Percentiles rank a stretch among this genome's conserved stretches.
Evolutionary conservation across 1,140 invertebrate genomes (phyloP).

Genomic region (Brachystomella parvula): DNA sequence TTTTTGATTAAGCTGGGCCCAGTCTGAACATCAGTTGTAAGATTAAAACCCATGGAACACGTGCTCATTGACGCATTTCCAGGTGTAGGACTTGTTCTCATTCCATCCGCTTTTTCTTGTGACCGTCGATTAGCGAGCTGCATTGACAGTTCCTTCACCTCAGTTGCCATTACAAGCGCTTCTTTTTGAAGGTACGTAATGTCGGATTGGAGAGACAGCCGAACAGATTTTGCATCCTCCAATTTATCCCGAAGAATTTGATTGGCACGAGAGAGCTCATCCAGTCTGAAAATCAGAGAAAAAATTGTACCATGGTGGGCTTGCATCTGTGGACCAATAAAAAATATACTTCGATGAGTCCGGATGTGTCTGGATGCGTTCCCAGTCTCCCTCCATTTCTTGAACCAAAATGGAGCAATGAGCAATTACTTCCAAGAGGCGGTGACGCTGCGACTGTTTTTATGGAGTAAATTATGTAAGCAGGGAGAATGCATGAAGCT

Average conservation of each 20-base stretch:
- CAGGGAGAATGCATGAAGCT: background rate
- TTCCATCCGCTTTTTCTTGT: background rate
- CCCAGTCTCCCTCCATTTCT: conserved; percentile 26
- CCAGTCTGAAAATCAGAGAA: conserved; percentile 7
- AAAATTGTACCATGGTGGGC: no score
- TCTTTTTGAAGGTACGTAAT: conserved; percentile 26
- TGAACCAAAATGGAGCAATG: conserved; percentile 12
- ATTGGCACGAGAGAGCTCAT: conserved; percentile 16
- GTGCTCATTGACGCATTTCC: background rate
- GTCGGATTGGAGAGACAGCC: conserved; percentile 22
- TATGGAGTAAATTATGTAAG: conserved; percentile 11
- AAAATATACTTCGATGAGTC: background rate
- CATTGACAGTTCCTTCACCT: conserved; percentile 17
- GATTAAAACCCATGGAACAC: background rate
- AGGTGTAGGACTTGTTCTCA: background rate
- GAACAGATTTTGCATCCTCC: conserved; percentile 15
- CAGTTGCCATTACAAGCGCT: conserved; percentile 15
- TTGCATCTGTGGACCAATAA: no score
- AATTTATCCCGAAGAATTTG: conserved; percentile 16
- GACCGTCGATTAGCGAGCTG: conserved; percentile 5
- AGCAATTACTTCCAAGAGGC: background rate
- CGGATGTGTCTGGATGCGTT: background rate
- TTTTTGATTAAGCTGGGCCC: conserved; percentile 4
- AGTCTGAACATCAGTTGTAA: background rate
- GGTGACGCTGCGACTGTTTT: background rate